Conservation (phyloP, 2,113 vertebrate species). For the Podiceps cristatus region DNA sequence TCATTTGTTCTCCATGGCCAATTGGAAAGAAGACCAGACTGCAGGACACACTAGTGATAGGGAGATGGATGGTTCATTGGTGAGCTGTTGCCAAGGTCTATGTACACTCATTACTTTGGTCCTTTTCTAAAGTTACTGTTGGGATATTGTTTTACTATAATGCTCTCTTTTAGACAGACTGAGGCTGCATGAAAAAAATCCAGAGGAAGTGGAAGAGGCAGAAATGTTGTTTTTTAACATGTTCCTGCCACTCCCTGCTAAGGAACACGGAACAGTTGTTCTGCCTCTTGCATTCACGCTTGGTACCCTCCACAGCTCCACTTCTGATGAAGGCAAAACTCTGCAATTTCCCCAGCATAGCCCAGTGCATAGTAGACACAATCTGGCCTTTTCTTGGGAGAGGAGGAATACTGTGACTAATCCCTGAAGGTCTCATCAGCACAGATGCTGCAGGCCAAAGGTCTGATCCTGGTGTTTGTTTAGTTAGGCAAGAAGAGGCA, state of each 20-base stretch:
- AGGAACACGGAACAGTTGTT: not conserved
- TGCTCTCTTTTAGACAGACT: not conserved
- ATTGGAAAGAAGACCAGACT: not conserved
- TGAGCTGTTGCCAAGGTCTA: rapidly evolving
- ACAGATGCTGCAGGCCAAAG: slow-evolving; percentile 19
- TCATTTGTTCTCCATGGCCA: not conserved
- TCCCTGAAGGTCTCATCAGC: not conserved
- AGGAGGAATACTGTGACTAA: not conserved
- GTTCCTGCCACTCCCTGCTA: not conserved
- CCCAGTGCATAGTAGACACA: not conserved
- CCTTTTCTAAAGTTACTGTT: not conserved
- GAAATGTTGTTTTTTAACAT: not conserved
- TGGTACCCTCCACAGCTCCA: not conserved
- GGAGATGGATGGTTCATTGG: not conserved
- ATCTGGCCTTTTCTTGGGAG: not conserved
- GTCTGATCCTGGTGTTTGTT: not conserved
- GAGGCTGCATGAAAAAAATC: not conserved
- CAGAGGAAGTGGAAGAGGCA: not conserved
- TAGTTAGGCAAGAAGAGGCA: not conserved
- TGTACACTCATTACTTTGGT: rapidly evolving
- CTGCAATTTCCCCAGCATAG: not conserved
- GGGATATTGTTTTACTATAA: not conserved
- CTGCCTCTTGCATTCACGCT: not conserved
- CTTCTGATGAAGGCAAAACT: not conserved
- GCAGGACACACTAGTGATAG: not conserved